phyloP scores from a whole-genome alignment of 2,888 invertebrate genomes.

The Julus scanicus region DNA sequence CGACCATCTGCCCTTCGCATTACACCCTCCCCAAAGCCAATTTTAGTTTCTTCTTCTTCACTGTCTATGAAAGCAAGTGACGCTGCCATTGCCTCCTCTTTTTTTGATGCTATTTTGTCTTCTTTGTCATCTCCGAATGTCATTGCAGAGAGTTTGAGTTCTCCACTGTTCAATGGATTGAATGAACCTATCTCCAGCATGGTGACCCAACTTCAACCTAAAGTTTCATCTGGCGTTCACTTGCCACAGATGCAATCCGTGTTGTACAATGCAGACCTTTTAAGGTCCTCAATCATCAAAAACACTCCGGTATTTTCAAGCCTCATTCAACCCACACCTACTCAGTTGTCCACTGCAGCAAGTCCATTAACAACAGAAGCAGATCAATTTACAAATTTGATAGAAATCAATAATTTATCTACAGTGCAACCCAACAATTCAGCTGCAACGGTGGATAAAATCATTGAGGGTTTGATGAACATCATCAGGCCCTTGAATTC shows the following conservation, averaged over 20 bases:
- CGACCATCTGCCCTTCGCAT: not conserved
- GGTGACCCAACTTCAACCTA: not conserved
- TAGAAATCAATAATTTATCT: not conserved
- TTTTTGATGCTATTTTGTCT: not conserved
- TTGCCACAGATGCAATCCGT: not conserved
- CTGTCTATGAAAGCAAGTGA: not conserved
- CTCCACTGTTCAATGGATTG: not conserved
- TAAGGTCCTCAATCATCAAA: constrained; percentile 9
- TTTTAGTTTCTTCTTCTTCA: not conserved
- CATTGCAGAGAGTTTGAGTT: not conserved
- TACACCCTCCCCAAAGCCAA: constrained; percentile 1
- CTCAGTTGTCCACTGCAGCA: not conserved
- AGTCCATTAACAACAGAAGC: not conserved
- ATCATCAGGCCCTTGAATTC: constrained; percentile 53
- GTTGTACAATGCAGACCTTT: not conserved
- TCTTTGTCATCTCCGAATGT: not conserved
- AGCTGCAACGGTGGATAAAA: constrained; percentile 46
- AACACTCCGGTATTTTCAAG: not conserved
- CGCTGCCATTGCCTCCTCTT: not conserved
- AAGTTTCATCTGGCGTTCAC: not conserved
- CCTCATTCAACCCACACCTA: not conserved
- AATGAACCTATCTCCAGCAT: not conserved
- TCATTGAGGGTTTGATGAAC: constrained; percentile 55
- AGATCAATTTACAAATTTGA: not conserved
- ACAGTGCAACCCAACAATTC: not conserved